These are phyloP conservation scores for Eupithecia insigniata DNA, from an alignment of 2,888 invertebrate genomes.

Conservation along the genomic window DNA sequence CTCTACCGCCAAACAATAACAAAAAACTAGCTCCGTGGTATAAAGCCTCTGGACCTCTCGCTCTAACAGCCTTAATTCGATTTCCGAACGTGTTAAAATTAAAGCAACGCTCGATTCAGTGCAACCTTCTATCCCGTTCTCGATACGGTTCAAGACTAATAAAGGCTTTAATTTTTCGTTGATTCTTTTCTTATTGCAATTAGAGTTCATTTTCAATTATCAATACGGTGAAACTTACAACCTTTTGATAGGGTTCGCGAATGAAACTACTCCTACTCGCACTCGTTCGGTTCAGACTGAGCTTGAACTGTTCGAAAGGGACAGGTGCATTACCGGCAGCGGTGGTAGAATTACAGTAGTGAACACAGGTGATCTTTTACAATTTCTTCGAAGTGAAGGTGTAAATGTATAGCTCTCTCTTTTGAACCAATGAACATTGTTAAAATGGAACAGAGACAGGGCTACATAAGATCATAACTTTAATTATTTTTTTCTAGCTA, in stretches of 20 bases:
- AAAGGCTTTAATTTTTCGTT: slow-evolving; percentile 20
- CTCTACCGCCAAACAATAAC: slow-evolving; percentile 79
- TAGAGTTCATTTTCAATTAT: slow-evolving; percentile 50
- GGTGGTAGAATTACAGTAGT: slow-evolving; percentile 82
- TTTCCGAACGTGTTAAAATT: slow-evolving; percentile 83
- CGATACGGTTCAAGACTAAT: slow-evolving; percentile 49
- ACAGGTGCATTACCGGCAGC: slow-evolving; percentile 78
- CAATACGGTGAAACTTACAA: slow-evolving; percentile 43
- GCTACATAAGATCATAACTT: slow-evolving; percentile 58
- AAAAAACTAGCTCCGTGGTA: slow-evolving; percentile 77
- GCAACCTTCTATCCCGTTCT: slow-evolving; percentile 79
- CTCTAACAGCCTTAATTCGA: slow-evolving; percentile 83
- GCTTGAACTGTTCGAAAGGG: slow-evolving; percentile 83
- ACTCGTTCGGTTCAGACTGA: slow-evolving; percentile 81
- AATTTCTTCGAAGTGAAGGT: slow-evolving; percentile 73
- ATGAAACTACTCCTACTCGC: slow-evolving; percentile 82
- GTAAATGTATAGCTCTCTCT: slow-evolving; percentile 74
- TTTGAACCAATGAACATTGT: slow-evolving; percentile 52
- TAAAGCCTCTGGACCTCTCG: slow-evolving; percentile 78
- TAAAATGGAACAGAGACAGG: slow-evolving; percentile 58
- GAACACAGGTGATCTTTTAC: slow-evolving; percentile 84
- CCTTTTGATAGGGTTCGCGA: slow-evolving; percentile 51
- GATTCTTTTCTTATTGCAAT: background rate
- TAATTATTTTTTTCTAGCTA: slow-evolving; percentile 75
- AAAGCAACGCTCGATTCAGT: slow-evolving; percentile 76